A percentile compares a stretch with the other conserved stretches of the same genome.
Evolutionary conservation across 2,797 vertebrate genomes (phyloP).

Genomic region (Sparus aurata): DNA sequence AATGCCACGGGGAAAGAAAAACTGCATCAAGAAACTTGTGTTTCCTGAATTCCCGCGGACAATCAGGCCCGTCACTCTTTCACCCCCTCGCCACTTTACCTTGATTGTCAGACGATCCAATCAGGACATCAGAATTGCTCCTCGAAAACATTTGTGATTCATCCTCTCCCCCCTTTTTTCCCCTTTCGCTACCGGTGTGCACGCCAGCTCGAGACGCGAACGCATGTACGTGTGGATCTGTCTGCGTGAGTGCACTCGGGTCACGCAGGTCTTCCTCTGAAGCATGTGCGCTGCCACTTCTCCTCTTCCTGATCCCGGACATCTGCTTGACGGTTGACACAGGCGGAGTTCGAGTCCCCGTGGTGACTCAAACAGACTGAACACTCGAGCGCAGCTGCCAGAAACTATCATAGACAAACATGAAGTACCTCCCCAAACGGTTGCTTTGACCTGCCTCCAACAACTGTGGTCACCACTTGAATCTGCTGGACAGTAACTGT

Average conservation of each 20-base stretch:
- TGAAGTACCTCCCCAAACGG: slow-evolving; percentile 68
- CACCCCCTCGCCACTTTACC: background rate
- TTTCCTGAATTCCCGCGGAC: slow-evolving; percentile 45
- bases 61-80: slow-evolving; percentile 9
- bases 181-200: background rate
- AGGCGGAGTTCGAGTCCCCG: slow-evolving; percentile 59
- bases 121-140: slow-evolving; percentile 27
- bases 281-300: slow-evolving; percentile 33
- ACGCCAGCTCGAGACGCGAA: slow-evolving; percentile 1
- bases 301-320: slow-evolving; percentile 60
- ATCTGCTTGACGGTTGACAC: slow-evolving; percentile 73
- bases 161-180: slow-evolving; percentile 7
- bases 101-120: background rate
- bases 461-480: slow-evolving; percentile 57
- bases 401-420: slow-evolving; percentile 68
- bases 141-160: slow-evolving; percentile 35
- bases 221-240: slow-evolving; percentile 2
- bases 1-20: slow-evolving; percentile 24
- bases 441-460: slow-evolving; percentile 72
- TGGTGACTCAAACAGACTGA: slow-evolving; percentile 63
- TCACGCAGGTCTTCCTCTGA: slow-evolving; percentile 17
- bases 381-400: slow-evolving; percentile 71
- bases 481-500: slow-evolving; percentile 64
- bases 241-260: slow-evolving; percentile 9
- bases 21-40: background rate